Evolutionary conservation across 2,797 vertebrate genomes (phyloP), one percentile per base, ranked within the genome.

Genomic region (Scomberomorus guttatus): DNA sequence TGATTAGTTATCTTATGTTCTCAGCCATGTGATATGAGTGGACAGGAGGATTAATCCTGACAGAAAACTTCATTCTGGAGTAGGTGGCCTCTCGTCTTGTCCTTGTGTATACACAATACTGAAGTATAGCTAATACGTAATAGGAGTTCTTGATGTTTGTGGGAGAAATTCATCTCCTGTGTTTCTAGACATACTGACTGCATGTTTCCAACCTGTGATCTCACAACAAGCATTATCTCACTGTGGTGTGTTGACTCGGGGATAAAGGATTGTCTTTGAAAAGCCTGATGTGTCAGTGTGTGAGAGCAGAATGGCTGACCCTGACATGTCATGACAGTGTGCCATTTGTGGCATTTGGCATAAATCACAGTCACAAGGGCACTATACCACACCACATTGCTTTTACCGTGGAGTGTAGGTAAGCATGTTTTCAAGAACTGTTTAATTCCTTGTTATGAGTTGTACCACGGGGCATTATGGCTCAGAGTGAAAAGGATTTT

Each of bases 201-300:
- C 82, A 79, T 18, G 24, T 81, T 87, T 77, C 62, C 57, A 88
- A 73, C 90, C 75, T 81, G 80, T 57, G 75, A 83, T 82, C 83
- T 87, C 81, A 83, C 80, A 80, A 82, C 75, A 75, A 72, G 80
- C 76, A 85, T 89, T 92, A 87, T 88, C 82, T 81, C 71, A 79
- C 56, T 69, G 66, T 69, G 78, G 65, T 79, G 24, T 91, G 90
- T 92, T 91, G 91, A 90, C 81, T 82, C 37, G 5, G 57, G 87
- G 85, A 90, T 90, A 90, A 88, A 90, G 79, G 72, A 69, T 72
- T 76, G 65, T 72, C 75, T 88, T 72, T 84, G 75, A 92, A 92
- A 87, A 80, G 77, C 77, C 63, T 46, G 37, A 37, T 37, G 27
- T 54, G 78, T 84, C 71, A 72, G 76, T 77, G 78, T 86, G 80